Conservation (phyloP, 2,888 invertebrate genomes). For the Acleris literana region DNA sequence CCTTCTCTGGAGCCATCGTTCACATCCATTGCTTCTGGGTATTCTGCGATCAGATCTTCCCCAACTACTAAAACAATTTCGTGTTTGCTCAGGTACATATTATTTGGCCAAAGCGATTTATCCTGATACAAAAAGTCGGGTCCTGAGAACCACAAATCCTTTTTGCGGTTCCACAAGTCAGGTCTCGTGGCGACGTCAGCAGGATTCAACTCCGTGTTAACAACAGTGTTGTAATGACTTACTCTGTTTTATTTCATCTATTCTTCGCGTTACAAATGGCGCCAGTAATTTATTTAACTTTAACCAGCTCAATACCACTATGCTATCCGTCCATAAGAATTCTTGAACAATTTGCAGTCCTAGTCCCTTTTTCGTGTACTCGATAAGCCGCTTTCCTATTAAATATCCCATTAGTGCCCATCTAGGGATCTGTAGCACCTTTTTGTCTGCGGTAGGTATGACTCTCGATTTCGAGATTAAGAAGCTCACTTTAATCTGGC, state of each 20-base stretch:
- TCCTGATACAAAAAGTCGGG: too few species aligned
- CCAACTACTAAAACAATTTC: too few species aligned
- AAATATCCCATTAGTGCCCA: not conserved
- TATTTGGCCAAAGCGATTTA: too few species aligned
- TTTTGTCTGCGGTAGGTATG: not conserved
- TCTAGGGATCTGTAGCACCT: not conserved
- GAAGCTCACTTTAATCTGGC: not conserved
- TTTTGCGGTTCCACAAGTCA: too few species aligned
- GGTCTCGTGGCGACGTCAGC: too few species aligned
- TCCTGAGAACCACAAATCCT: too few species aligned
- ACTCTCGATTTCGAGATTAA: not conserved
- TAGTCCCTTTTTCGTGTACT: not conserved
- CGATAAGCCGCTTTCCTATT: not conserved
- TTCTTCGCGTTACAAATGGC: not conserved
- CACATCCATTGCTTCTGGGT: too few species aligned
- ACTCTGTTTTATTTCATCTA: not conserved
- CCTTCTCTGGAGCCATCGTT: too few species aligned
- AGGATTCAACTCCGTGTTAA: not conserved
- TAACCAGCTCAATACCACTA: not conserved
- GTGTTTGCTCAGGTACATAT: too few species aligned
- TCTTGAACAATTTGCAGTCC: not conserved
- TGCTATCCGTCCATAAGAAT: not conserved
- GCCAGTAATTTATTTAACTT: not conserved
- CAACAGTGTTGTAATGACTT: not conserved
- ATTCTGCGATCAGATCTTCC: too few species aligned